These are phyloP conservation scores for Palaemon carinicauda DNA, from an alignment of 1,140 invertebrate species.

Conservation along the genomic window DNA sequence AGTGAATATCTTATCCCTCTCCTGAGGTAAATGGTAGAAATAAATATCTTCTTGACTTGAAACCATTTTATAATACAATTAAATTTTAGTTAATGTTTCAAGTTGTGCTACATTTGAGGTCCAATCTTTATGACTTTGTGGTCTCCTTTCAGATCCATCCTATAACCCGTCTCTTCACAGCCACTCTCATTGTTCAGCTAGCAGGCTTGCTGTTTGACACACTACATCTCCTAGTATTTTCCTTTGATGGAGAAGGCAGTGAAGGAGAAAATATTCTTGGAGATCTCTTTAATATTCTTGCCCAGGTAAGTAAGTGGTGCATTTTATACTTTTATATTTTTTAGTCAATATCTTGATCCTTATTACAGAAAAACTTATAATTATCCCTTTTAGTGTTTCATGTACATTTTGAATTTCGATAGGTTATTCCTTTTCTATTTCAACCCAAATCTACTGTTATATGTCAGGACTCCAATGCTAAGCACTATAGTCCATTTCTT, in stretches of 20 bases:
- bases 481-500: too few species aligned
- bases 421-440: not conserved
- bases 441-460: too few species aligned
- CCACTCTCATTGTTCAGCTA: constrained; percentile 85
- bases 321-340: not conserved
- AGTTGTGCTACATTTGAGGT: not conserved
- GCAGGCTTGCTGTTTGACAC: constrained; percentile 85
- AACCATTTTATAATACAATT: too few species aligned
- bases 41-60: too few species aligned
- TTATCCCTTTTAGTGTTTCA: not conserved
- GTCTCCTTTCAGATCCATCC: constrained; percentile 82
- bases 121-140: too few species aligned
- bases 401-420: not conserved
- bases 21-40: too few species aligned
- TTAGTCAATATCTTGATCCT: not conserved
- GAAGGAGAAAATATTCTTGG: constrained; percentile 82
- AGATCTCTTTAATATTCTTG: constrained; percentile 90
- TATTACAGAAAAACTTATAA: too few species aligned
- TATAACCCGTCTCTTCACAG: constrained; percentile 89
- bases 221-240: constrained; percentile 88
- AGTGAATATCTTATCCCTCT: too few species aligned
- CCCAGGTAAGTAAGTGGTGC: constrained; percentile 73
- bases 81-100: not conserved
- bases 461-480: not conserved
- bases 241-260: constrained; percentile 86